A percentile compares a stretch with the other conserved stretches of the same genome.
These are phyloP conservation scores for Brachirus orientalis DNA, from an alignment of 2,113 vertebrate genomes.

Conservation along the genomic window DNA sequence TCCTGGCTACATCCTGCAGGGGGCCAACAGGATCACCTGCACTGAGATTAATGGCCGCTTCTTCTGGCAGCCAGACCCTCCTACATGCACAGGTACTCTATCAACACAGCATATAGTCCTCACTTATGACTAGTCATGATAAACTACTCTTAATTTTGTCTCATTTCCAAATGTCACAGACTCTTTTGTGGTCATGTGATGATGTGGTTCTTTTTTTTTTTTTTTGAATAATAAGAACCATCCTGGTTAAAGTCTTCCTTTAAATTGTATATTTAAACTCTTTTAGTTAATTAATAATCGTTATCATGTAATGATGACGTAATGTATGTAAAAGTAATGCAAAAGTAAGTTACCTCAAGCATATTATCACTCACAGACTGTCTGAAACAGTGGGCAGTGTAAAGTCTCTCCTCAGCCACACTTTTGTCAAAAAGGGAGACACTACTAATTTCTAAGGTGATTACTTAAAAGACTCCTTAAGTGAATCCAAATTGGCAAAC, in stretches of 20 bases:
- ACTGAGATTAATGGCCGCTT: constrained; percentile 94
- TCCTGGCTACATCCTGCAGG: constrained; percentile 91
- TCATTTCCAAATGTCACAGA: too few relatives aligned
- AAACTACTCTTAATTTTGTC: neutral
- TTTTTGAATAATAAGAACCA: too few relatives aligned
- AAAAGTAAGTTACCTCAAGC: too few relatives aligned
- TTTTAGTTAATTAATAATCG: too few relatives aligned
- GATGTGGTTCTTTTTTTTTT: too few relatives aligned
- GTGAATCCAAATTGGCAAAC: constrained; percentile 63
- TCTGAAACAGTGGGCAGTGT: constrained; percentile 1
- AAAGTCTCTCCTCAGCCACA: constrained; percentile 4
- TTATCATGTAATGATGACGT: too few relatives aligned
- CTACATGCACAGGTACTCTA: constrained; percentile 88
- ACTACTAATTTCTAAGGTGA: constrained; percentile 28
- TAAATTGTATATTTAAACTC: too few relatives aligned
- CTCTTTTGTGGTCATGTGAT: too few relatives aligned
- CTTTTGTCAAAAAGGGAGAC: constrained; percentile 42
- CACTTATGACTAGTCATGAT: neutral
- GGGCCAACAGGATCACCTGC: constrained; percentile 91
- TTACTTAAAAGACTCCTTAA: constrained; percentile 61
- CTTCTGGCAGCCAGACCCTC: constrained; percentile 98
- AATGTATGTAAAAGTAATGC: too few relatives aligned
- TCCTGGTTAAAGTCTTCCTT: too few relatives aligned
- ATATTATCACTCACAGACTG: too few relatives aligned
- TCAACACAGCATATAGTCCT: constrained; percentile 1